These are phyloP conservation scores for Sapayoa aenigma DNA, from an alignment of 2,113 vertebrate species.

Conservation along the genomic window DNA sequence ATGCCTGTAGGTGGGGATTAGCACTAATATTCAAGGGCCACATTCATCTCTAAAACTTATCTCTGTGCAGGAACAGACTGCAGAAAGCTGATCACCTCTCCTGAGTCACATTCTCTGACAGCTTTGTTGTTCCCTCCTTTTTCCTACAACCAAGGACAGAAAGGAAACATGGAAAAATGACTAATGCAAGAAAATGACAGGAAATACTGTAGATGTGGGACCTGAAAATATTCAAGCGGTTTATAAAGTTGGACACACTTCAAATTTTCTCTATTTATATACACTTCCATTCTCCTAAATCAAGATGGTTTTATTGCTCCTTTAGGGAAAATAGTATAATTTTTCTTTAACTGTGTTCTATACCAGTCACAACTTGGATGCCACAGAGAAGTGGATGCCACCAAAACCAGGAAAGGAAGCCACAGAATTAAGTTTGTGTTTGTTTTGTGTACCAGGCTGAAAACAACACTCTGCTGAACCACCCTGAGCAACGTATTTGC, in stretches of 20 bases:
- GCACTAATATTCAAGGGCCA: neutral
- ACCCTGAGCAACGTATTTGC: neutral
- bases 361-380: neutral
- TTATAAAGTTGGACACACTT: neutral
- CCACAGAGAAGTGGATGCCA: neutral
- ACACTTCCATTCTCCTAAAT: neutral
- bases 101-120: neutral
- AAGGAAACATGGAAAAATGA: conserved; percentile 3
- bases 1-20: neutral
- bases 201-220: neutral
- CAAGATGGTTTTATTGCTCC: neutral
- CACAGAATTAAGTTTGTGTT: neutral
- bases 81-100: neutral
- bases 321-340: neutral
- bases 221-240: neutral
- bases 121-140: neutral
- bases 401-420: neutral
- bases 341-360: neutral
- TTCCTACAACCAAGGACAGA: neutral
- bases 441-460: neutral
- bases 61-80: neutral
- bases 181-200: neutral
- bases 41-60: neutral
- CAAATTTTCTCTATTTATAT: neutral
- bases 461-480: neutral